Base-by-base conservation (phyloP, 2,113 vertebrate genomes). In the Cercocebus atys region DNA sequence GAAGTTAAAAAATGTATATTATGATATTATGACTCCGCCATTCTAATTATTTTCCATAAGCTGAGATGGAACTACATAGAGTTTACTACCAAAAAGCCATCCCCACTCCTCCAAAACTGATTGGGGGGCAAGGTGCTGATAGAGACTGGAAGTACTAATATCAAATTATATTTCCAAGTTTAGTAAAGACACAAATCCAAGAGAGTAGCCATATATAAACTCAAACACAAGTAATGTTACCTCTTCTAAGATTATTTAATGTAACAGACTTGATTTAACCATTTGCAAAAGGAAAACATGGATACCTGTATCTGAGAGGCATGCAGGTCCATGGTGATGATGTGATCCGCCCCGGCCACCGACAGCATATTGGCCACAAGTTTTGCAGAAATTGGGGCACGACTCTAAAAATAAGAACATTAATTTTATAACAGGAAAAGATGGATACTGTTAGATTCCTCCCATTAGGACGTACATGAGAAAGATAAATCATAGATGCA, bases 311-410 rank as follows among this genome's bases (percentile, higher is more conserved):
- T 99, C 98, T 99, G 99, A 22, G 99, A 99, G n/a, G 99, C 99
- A 45, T 99, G 99, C 38, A 99, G 98, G 96, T 99, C 99, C 99
- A 99, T 99, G 94, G 99, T 99, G 98, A 99, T 99, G 97, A 99
- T 99, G 98, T 99, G 99, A 98, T 99, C 99, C 0, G 99, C 99
- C 16, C 99, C 99, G 2, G 99, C 99, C 76, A 99, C 99, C 0
- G 99, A 99, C 52, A 99, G 97, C 99, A 99, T 99, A 97, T 99
- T 99, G 76, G 99, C 99, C 98, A 99, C 99, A 95, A 99, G 99
- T 93, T 99, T 99, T 66, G 99, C 99, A 32, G 99, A 99, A 98
- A 99, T 99, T 8, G 99, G 99, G 38, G 99, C 99, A 55, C 99
- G 99, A 76, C 99, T 99, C 99, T 99, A 97, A 97, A 94, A 95